Evolutionary conservation across 2,888 invertebrate species (phyloP).

Genomic region (Agonopterix alstromeriana): DNA sequence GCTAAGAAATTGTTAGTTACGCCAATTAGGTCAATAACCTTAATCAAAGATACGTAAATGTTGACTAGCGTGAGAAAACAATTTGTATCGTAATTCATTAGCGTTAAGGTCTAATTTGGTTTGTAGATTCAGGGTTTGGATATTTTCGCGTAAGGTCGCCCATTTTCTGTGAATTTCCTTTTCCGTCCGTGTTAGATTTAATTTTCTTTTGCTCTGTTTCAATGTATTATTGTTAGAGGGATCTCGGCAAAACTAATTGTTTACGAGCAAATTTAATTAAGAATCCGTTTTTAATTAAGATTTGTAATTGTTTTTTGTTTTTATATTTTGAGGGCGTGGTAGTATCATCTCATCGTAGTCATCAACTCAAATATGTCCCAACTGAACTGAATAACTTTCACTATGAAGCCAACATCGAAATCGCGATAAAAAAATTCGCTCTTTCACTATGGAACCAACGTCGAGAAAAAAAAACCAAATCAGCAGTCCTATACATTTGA

Average conservation of each 20-base stretch:
- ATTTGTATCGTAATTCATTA: slow-evolving; percentile 1
- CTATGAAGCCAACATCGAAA: no score
- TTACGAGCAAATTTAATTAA: slow-evolving; percentile 19
- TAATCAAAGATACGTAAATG: slow-evolving; percentile 1
- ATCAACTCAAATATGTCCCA: no score
- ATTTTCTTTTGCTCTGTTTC: slow-evolving; percentile 17
- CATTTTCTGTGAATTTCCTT: slow-evolving; percentile 5
- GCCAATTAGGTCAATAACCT: not conserved
- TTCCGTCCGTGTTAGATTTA: slow-evolving; percentile 13
- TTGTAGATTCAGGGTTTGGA: slow-evolving; percentile 1
- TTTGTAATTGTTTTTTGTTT: slow-evolving; percentile 8
- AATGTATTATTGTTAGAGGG: slow-evolving; percentile 10
- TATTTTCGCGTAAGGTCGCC: not conserved
- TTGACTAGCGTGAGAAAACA: slow-evolving; percentile 1
- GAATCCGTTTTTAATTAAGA: slow-evolving; percentile 15
- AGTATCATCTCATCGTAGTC: no score
- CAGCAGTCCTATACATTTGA: no score
- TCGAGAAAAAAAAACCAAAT: no score
- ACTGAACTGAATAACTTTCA: no score
- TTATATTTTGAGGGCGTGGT: no score
- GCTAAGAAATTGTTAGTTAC: not conserved
- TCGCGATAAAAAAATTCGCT: no score
- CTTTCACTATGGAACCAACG: no score
- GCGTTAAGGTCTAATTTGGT: slow-evolving; percentile 1
- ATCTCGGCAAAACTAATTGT: slow-evolving; percentile 21